A percentile compares a stretch with the other conserved stretches of the same genome.
Evolutionary conservation across 2,888 invertebrate species (phyloP).

Genomic region (Anoncus sp.): DNA sequence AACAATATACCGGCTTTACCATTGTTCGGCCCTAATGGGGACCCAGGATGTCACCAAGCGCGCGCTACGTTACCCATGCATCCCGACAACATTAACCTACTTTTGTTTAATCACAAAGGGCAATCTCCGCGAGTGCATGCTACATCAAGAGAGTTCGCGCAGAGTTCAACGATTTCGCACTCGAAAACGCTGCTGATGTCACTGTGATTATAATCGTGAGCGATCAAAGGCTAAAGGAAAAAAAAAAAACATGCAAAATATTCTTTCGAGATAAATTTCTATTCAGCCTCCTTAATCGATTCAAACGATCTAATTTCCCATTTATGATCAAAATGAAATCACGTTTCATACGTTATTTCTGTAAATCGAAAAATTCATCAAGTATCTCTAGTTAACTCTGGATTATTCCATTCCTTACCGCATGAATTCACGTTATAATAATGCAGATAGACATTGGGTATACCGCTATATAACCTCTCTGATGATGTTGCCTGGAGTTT

Average conservation of each 20-base stretch:
- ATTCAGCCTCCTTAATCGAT: neutral
- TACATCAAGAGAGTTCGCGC: slow-evolving; percentile 23
- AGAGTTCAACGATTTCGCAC: slow-evolving; percentile 70
- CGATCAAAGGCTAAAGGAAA: slow-evolving; percentile 45
- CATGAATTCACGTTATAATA: slow-evolving; percentile 45
- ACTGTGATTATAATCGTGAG: slow-evolving; percentile 21
- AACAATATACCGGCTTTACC: slow-evolving; percentile 69
- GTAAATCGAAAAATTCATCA: slow-evolving; percentile 29
- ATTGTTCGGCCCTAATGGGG: slow-evolving; percentile 72
- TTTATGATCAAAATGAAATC: too few relatives aligned
- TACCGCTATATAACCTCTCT: too few relatives aligned
- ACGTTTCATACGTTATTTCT: slow-evolving; percentile 30
- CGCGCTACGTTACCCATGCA: slow-evolving; percentile 71
- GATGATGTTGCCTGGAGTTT: slow-evolving; percentile 21
- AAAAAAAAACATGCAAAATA: neutral
- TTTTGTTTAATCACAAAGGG: slow-evolving; percentile 75
- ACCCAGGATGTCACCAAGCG: slow-evolving; percentile 75
- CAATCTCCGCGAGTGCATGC: slow-evolving; percentile 57
- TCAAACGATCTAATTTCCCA: neutral
- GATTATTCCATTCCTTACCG: slow-evolving; percentile 47
- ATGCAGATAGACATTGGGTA: slow-evolving; percentile 36
- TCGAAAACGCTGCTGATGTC: slow-evolving; percentile 53
- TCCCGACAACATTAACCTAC: slow-evolving; percentile 75
- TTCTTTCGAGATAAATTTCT: neutral
- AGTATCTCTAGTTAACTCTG: slow-evolving; percentile 28